Percentiles rank a stretch among this genome's conserved stretches.
These are phyloP conservation scores for Myoxocephalus aenaeus DNA, from an alignment of 2,797 vertebrate species.

Conservation along the genomic window DNA sequence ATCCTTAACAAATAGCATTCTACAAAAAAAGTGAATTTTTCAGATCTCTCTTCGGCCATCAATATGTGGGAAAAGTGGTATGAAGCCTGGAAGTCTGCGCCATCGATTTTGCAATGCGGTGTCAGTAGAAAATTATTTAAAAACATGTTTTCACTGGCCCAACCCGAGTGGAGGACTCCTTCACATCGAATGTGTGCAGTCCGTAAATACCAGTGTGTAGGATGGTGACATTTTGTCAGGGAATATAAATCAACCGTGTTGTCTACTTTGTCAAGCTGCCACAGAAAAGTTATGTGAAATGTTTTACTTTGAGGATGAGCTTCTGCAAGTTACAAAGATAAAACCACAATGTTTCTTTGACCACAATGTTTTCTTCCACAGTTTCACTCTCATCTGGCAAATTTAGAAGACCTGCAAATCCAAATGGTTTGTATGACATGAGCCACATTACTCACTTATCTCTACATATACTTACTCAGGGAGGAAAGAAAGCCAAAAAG, in stretches of 20 bases:
- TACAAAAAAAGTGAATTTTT: no score
- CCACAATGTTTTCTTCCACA: not conserved
- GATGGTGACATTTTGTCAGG: not conserved
- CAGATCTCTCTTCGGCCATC: no score
- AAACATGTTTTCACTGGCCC: not conserved
- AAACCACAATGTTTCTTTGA: not conserved
- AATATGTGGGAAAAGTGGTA: not conserved
- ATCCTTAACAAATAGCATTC: no score
- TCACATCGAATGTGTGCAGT: not conserved
- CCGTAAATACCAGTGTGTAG: not conserved
- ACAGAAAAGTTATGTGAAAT: not conserved
- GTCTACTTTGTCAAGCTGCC: not conserved
- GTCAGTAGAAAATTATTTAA: no score
- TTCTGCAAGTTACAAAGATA: not conserved
- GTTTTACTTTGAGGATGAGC: not conserved
- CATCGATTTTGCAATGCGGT: not conserved
- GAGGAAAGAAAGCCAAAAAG: not conserved
- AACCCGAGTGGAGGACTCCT: not conserved
- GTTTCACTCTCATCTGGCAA: not conserved
- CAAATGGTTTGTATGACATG: constrained; percentile 30
- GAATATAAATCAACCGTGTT: not conserved
- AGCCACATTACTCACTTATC: constrained; percentile 9
- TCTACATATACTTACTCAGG: not conserved
- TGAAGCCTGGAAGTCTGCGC: not conserved
- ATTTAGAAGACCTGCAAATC: constrained; percentile 16